Percentiles rank a stretch among this genome's conserved stretches.
These are phyloP conservation scores for Lamellibrachia satsuma DNA, from an alignment of 2,888 invertebrate species.

Conservation along the genomic window DNA sequence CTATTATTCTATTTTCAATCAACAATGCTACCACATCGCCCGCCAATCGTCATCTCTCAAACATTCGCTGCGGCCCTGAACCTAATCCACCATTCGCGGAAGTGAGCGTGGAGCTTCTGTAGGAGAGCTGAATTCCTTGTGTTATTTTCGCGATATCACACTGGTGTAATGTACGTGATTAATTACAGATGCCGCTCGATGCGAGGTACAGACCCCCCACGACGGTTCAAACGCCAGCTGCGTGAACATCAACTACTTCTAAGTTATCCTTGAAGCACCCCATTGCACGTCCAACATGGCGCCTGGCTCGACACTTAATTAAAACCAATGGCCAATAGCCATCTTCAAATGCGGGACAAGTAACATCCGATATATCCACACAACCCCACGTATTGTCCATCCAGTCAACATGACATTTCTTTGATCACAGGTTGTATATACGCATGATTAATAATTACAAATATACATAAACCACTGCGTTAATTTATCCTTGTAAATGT, in stretches of 20 bases:
- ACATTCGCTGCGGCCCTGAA: slow-evolving; percentile 3
- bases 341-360: not conserved
- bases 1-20: not conserved
- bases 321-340: not conserved
- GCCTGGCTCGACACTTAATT: not conserved
- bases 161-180: not conserved
- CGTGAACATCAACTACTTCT: not conserved
- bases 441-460: no score
- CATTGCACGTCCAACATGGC: not conserved
- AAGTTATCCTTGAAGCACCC: not conserved
- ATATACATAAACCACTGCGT: no score
- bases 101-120: not conserved
- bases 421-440: not conserved
- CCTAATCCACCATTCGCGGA: not conserved
- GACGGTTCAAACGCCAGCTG: not conserved
- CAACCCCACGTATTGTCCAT: not conserved
- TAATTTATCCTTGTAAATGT: no score
- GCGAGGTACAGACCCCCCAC: not conserved
- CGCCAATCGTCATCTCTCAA: not conserved
- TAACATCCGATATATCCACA: not conserved
- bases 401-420: not conserved
- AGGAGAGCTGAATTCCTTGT: not conserved
- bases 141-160: not conserved
- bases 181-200: not conserved
- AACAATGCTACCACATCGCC: not conserved